Conservation (phyloP, 2,888 invertebrate genomes). For the Agrilus cyanescens region DNA sequence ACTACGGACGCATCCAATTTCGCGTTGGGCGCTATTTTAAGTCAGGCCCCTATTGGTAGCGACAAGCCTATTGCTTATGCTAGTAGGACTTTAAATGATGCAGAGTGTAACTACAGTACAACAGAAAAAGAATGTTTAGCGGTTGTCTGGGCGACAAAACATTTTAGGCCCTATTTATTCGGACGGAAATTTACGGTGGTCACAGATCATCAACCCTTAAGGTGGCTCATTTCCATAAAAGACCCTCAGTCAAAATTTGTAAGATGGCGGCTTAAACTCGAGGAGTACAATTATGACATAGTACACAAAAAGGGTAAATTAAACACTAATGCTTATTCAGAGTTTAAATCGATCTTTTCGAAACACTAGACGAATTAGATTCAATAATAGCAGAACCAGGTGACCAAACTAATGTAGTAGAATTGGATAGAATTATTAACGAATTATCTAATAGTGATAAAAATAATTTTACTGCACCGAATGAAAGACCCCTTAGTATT, state of each 20-base stretch:
- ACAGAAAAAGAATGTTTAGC: slow-evolving; percentile 21
- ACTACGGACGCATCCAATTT: no score
- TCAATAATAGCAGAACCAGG: no score
- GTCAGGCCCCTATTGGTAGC: slow-evolving; percentile 1
- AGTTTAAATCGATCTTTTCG: slow-evolving; percentile 1
- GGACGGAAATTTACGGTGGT: slow-evolving; percentile 26
- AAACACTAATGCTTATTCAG: slow-evolving; percentile 21
- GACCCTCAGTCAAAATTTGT: slow-evolving; percentile 27
- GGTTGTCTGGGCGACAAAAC: slow-evolving; percentile 18
- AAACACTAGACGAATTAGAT: no score
- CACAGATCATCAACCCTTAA: slow-evolving; percentile 30
- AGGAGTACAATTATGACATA: slow-evolving; percentile 22
- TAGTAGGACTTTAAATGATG: slow-evolving; percentile 10
- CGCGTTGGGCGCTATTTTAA: no score
- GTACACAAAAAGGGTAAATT: slow-evolving; percentile 20
- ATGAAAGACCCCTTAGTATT: neutral
- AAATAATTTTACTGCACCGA: neutral
- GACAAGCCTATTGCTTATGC: slow-evolving; percentile 10
- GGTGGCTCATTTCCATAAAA: slow-evolving; percentile 27
- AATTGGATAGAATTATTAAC: no score
- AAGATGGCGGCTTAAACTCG: slow-evolving; percentile 26
- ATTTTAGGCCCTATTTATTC: slow-evolving; percentile 21
- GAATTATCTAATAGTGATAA: neutral
- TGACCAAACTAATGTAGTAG: no score
- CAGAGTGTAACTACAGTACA: slow-evolving; percentile 16